Conservation (phyloP, 2,888 invertebrate species). For the Isoperla grammatica region DNA sequence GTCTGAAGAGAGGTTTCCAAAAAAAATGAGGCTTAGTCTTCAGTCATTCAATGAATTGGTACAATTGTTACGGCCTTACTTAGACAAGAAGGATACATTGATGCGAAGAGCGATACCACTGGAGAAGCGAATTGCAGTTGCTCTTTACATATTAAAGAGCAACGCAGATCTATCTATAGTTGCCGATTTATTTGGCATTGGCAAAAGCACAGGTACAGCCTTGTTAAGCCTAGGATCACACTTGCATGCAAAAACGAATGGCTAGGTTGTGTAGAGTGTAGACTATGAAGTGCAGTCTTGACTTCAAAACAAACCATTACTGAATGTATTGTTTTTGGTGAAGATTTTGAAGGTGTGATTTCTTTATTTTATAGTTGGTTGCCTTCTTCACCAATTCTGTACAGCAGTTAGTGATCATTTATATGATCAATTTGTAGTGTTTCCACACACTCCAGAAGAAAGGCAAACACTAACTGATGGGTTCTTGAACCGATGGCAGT, state of each 20-base stretch:
- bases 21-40: not conserved
- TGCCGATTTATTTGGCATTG: constrained; percentile 21
- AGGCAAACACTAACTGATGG: constrained; percentile 11
- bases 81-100: constrained; percentile 10
- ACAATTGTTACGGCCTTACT: constrained; percentile 4
- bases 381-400: constrained; percentile 19
- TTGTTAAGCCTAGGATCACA: too few species aligned
- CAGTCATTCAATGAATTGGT: not conserved
- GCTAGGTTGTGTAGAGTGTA: too few species aligned
- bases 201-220: constrained; percentile 23
- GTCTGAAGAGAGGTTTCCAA: not conserved
- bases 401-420: constrained; percentile 9
- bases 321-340: too few species aligned
- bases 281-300: too few species aligned
- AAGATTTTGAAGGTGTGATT: too few species aligned
- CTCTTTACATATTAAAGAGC: constrained; percentile 18
- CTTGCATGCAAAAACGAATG: too few species aligned
- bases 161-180: constrained; percentile 19
- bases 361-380: too few species aligned
- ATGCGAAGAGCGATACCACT: constrained; percentile 23
- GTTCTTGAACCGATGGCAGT: constrained; percentile 20
- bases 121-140: constrained; percentile 18
- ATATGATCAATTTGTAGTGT: constrained; percentile 5
- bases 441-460: constrained; percentile 13
- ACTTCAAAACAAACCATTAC: too few species aligned